These are phyloP conservation scores for Muntiacus muntjak DNA, from an alignment of 2,113 vertebrate species.

Conservation along the genomic window DNA sequence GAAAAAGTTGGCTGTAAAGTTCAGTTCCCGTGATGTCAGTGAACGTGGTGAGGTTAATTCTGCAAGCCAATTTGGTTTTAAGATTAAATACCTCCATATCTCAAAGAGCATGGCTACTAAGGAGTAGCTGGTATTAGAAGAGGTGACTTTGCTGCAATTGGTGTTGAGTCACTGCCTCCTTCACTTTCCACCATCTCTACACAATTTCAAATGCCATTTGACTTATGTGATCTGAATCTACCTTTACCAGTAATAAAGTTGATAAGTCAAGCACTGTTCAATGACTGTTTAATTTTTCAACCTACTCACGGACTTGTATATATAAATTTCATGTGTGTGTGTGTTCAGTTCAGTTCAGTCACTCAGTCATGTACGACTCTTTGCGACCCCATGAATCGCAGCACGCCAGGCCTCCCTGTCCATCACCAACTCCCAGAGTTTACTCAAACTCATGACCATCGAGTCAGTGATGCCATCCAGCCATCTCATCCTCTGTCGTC, in stretches of 20 bases:
- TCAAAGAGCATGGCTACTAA: not conserved
- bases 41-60: not conserved
- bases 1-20: not conserved
- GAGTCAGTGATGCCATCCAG: too few species aligned
- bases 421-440: too few species aligned
- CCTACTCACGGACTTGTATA: not conserved
- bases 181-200: not conserved
- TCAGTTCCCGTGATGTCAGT: not conserved
- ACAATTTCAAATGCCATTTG: not conserved
- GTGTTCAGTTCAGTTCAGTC: not conserved
- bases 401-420: too few species aligned
- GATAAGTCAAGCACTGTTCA: not conserved
- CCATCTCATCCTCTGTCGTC: too few species aligned
- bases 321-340: not conserved
- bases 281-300: not conserved
- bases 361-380: too few species aligned
- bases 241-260: not conserved
- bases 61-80: not conserved
- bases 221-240: not conserved
- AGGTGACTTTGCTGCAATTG: too few species aligned
- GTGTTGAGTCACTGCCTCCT: not conserved
- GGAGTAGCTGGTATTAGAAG: not conserved
- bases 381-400: too few species aligned
- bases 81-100: not conserved
- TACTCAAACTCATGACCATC: too few species aligned